A percentile compares a stretch with the other conserved stretches of the same genome.
Conservation (phyloP, 2,797 vertebrate genomes). For the Cirrhinus molitorella region DNA sequence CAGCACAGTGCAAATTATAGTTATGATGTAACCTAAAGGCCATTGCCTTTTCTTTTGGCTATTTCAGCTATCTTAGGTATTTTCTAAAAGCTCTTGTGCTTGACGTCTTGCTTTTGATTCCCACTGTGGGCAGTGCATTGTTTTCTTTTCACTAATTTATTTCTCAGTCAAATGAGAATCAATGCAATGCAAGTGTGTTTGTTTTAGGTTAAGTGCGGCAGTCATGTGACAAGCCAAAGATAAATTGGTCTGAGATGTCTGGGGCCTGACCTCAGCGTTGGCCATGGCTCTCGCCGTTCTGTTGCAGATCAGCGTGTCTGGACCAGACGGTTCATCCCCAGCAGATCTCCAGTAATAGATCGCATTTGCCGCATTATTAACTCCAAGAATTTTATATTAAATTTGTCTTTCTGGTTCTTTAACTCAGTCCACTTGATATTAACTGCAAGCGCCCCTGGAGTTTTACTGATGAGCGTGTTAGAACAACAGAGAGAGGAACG, state of each 20-base stretch:
- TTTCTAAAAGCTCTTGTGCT: neutral
- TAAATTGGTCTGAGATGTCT: conserved; percentile 23
- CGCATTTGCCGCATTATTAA: conserved; percentile 40
- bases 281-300: neutral
- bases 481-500: conserved; percentile 49
- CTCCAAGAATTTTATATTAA: conserved; percentile 44
- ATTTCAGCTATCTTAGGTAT: neutral
- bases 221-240: conserved; percentile 10
- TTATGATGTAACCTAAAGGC: neutral
- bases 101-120: neutral
- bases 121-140: neutral
- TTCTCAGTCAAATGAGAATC: neutral
- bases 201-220: neutral
- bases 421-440: conserved; percentile 13
- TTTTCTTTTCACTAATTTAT: neutral
- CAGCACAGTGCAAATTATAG: no score
- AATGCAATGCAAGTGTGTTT: conserved; percentile 1
- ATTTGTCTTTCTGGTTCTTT: conserved; percentile 14
- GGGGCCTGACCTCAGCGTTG: neutral
- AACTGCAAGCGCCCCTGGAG: conserved; percentile 18
- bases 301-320: conserved; percentile 1
- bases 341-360: conserved; percentile 27
- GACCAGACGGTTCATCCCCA: conserved; percentile 21
- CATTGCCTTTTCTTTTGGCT: neutral
- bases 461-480: conserved; percentile 57